Conservation (phyloP, 2,113 vertebrate species). For the Pteruthius melanotis region DNA sequence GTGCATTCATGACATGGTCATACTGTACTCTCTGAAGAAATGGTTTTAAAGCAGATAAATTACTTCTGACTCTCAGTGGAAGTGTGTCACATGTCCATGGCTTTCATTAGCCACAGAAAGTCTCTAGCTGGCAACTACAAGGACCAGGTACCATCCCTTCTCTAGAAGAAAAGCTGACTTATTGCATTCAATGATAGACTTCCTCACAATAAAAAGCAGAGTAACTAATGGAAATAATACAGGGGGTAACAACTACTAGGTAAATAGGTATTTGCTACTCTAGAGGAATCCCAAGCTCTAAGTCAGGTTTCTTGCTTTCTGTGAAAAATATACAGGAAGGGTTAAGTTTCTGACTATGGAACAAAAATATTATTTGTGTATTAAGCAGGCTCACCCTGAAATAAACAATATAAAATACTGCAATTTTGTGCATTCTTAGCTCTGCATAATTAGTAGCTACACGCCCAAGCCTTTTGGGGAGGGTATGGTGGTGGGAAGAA, state of each 20-base stretch:
- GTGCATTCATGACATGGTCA: neutral
- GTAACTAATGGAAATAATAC: neutral
- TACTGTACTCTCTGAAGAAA: neutral
- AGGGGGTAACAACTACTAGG: neutral
- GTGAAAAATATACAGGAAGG: neutral
- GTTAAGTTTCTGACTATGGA: neutral
- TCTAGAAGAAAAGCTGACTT: neutral
- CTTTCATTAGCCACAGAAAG: neutral
- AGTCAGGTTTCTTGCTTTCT: neutral
- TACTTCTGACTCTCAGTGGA: neutral
- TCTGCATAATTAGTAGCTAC: neutral
- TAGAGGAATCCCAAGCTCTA: neutral
- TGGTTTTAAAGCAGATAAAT: neutral
- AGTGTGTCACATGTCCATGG: neutral
- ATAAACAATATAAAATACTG: neutral
- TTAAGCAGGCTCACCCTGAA: neutral
- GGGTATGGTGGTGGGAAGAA: accelerated
- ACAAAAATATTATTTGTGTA: neutral
- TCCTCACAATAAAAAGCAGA: neutral
- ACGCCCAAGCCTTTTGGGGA: accelerated
- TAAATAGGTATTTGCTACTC: neutral
- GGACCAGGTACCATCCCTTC: neutral
- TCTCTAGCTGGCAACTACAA: neutral
- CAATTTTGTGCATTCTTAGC: neutral
- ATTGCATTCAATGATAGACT: neutral